phyloP scores from a whole-genome alignment of 2,888 invertebrate species.

The Tiliacea citrago region DNA sequence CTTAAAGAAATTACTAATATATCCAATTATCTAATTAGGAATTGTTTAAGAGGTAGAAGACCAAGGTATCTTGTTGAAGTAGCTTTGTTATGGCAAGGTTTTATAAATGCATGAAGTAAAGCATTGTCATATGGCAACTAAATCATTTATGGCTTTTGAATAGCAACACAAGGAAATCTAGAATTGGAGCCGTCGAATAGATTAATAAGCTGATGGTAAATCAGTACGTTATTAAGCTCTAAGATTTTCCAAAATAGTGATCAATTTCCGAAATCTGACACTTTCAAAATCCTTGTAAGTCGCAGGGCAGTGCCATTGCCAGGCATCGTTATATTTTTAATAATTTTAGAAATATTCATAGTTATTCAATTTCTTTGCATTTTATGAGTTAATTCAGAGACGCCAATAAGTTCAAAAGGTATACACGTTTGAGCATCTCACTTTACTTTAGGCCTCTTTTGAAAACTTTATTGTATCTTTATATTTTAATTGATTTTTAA shows the following conservation, averaged over 20 bases:
- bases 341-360: constrained; percentile 1
- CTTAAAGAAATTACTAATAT: constrained; percentile 58
- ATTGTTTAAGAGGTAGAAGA: constrained; percentile 71
- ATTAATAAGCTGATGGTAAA: neutral
- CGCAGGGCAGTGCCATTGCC: neutral
- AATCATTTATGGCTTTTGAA: constrained; percentile 45
- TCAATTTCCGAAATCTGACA: neutral
- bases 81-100: constrained; percentile 67
- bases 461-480: neutral
- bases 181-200: neutral
- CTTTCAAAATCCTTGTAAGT: neutral
- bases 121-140: constrained; percentile 65
- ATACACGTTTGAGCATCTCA: constrained; percentile 23
- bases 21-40: constrained; percentile 61
- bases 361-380: neutral
- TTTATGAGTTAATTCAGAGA: neutral
- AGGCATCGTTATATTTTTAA: neutral
- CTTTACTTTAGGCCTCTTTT: constrained; percentile 34
- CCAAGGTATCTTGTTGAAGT: constrained; percentile 67
- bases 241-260: constrained; percentile 21
- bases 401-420: constrained; percentile 17
- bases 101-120: constrained; percentile 53
- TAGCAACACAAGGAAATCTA: constrained; percentile 28
- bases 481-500: neutral
- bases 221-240: neutral